Evolutionary conservation across 2,888 invertebrate genomes (phyloP).

Genomic region (Aphelenchoides bicaudatus): DNA sequence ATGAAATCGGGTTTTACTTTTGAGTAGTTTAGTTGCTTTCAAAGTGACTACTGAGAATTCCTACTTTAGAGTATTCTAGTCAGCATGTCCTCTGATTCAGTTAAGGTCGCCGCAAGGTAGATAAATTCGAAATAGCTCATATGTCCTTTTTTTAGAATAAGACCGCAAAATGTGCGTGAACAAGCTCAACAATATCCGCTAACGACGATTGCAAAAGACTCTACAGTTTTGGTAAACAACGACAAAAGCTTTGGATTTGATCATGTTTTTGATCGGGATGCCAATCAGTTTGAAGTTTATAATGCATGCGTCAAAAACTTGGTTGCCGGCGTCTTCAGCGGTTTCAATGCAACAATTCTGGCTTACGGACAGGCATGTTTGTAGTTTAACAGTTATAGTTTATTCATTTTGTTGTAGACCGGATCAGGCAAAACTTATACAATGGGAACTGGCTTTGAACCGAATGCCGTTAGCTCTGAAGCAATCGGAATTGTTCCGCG

Average conservation of each 20-base stretch:
- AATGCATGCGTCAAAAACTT: constrained; percentile 77
- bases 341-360: constrained; percentile 94
- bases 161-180: constrained; percentile 87
- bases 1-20: too few species aligned
- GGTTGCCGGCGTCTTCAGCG: constrained; percentile 86
- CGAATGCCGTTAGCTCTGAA: too few species aligned
- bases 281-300: constrained; percentile 72
- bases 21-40: too few species aligned
- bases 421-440: constrained; percentile 97
- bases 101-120: constrained; percentile 17
- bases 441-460: constrained; percentile 98
- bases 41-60: too few species aligned
- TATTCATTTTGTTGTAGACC: constrained; percentile 74
- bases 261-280: constrained; percentile 81
- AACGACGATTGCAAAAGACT: constrained; percentile 85
- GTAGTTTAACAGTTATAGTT: too few species aligned
- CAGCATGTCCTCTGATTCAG: constrained; percentile 12
- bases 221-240: constrained; percentile 73
- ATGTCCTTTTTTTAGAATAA: constrained; percentile 76
- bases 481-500: constrained; percentile 86
- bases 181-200: constrained; percentile 70
- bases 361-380: constrained; percentile 90
- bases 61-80: too few species aligned
- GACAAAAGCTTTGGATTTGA: constrained; percentile 70
- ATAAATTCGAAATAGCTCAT: neutral